Evolutionary conservation across 2,113 vertebrate species (phyloP).

Genomic region (Herpailurus yagouaroundi): DNA sequence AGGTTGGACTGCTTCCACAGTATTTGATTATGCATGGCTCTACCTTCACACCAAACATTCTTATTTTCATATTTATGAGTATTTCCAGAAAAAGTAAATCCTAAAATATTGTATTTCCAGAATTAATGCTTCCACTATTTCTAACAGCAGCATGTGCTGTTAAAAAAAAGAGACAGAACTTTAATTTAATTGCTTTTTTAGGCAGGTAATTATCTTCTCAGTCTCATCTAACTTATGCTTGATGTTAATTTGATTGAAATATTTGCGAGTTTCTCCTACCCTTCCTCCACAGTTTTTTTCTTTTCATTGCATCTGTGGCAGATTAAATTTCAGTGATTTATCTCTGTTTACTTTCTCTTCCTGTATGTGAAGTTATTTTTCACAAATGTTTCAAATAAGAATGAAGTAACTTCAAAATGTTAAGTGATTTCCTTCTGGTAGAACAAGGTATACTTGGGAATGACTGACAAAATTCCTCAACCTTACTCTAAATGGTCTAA

Average conservation of each 20-base stretch:
- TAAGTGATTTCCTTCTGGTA: conserved; percentile 1
- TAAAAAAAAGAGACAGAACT: not conserved
- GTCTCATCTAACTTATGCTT: conserved; percentile 48
- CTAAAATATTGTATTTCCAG: conserved; percentile 30
- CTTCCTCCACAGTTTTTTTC: not conserved
- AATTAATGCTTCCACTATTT: conserved; percentile 18
- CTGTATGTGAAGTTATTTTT: not conserved
- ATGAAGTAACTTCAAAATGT: not conserved
- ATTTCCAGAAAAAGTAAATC: conserved; percentile 23
- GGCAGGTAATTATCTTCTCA: conserved; percentile 55
- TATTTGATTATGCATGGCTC: not conserved
- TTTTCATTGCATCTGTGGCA: conserved; percentile 13
- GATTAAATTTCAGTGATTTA: conserved; percentile 37
- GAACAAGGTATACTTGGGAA: not conserved
- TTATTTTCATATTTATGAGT: conserved; percentile 44
- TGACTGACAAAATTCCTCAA: not conserved
- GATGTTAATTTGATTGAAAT: conserved; percentile 59
- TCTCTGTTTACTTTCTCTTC: conserved; percentile 44
- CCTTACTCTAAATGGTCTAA: not conserved
- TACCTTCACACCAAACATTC: not conserved
- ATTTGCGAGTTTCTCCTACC: conserved; percentile 44
- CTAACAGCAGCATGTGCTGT: conserved; percentile 25
- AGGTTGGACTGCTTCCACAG: not conserved
- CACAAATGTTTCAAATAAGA: not conserved
- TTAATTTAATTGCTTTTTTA: conserved; percentile 59